Percentiles rank a stretch among this genome's conserved stretches.
Evolutionary conservation across 2,797 vertebrate genomes (phyloP).

Genomic region (Mormyrus proboscirostris): DNA sequence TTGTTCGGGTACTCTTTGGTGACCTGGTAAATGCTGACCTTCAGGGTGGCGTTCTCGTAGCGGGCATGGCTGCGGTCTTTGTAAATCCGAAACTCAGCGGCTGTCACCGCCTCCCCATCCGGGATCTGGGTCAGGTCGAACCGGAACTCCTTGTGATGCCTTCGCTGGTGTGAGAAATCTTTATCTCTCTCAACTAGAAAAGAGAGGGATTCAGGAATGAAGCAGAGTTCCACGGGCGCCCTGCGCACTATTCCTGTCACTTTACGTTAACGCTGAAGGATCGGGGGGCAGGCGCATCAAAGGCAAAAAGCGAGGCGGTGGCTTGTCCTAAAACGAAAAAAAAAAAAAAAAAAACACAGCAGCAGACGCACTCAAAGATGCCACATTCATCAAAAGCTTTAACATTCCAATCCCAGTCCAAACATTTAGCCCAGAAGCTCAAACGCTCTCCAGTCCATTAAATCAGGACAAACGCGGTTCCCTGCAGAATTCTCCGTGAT

Average conservation of each 20-base stretch:
- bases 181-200: slow-evolving; percentile 91
- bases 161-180: slow-evolving; percentile 94
- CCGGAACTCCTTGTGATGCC: slow-evolving; percentile 98
- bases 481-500: slow-evolving; percentile 65
- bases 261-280: neutral
- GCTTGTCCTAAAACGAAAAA: slow-evolving; percentile 36
- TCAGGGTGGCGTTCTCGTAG: slow-evolving; percentile 91
- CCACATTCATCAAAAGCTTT: slow-evolving; percentile 60
- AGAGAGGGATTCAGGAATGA: slow-evolving; percentile 26
- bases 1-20: slow-evolving; percentile 90
- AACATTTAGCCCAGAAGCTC: slow-evolving; percentile 71
- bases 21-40: slow-evolving; percentile 92
- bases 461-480: slow-evolving; percentile 65
- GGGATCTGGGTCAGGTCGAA: slow-evolving; percentile 98
- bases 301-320: neutral
- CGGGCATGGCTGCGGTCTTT: slow-evolving; percentile 86
- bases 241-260: neutral
- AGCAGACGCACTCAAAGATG: slow-evolving; percentile 37
- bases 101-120: slow-evolving; percentile 90
- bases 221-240: slow-evolving; percentile 22
- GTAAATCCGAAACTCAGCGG: slow-evolving; percentile 95
- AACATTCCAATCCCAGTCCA: slow-evolving; percentile 56
- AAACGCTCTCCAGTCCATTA: slow-evolving; percentile 70
- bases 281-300: neutral
- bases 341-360: slow-evolving; percentile 30